These are phyloP conservation scores for Falcaria lacertinaria DNA, from an alignment of 2,888 invertebrate species.

Conservation along the genomic window DNA sequence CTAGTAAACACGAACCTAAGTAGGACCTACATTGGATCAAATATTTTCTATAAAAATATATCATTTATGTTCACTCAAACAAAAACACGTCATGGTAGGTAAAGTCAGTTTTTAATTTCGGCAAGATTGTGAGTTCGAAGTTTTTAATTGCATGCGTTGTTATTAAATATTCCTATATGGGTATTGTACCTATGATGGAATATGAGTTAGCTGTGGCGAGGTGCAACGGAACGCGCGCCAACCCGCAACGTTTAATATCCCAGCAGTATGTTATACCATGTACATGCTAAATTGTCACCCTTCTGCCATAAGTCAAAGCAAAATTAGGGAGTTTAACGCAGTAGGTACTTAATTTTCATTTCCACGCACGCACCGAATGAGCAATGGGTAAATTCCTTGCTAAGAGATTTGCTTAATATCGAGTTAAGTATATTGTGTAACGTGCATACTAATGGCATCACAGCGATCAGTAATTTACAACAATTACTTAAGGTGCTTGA, in stretches of 20 bases:
- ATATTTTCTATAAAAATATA: too few species aligned
- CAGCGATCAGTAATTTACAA: too few species aligned
- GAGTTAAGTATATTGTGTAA: slow-evolving; percentile 1
- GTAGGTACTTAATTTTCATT: slow-evolving; percentile 51
- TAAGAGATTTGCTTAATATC: slow-evolving; percentile 1
- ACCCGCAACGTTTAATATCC: slow-evolving; percentile 56
- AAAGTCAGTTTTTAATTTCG: too few species aligned
- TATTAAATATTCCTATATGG: not conserved
- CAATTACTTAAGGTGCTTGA: too few species aligned
- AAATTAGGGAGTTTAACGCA: slow-evolving; percentile 50
- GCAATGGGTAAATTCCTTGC: slow-evolving; percentile 19
- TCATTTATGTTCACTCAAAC: too few species aligned
- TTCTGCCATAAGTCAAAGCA: slow-evolving; percentile 44
- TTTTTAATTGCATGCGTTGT: not conserved
- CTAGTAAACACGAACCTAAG: too few species aligned
- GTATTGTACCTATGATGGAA: slow-evolving; percentile 27
- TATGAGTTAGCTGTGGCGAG: slow-evolving; percentile 42
- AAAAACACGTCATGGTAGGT: too few species aligned
- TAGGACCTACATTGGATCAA: too few species aligned
- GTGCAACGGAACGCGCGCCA: slow-evolving; percentile 26
- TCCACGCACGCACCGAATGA: slow-evolving; percentile 29
- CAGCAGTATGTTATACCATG: slow-evolving; percentile 50
- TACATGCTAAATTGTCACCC: slow-evolving; percentile 50
- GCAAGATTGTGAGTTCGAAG: too few species aligned
- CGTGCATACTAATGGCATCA: slow-evolving; percentile 3